These are phyloP conservation scores for Trichosurus vulpecula DNA, from an alignment of 2,797 vertebrate species.

Conservation along the genomic window DNA sequence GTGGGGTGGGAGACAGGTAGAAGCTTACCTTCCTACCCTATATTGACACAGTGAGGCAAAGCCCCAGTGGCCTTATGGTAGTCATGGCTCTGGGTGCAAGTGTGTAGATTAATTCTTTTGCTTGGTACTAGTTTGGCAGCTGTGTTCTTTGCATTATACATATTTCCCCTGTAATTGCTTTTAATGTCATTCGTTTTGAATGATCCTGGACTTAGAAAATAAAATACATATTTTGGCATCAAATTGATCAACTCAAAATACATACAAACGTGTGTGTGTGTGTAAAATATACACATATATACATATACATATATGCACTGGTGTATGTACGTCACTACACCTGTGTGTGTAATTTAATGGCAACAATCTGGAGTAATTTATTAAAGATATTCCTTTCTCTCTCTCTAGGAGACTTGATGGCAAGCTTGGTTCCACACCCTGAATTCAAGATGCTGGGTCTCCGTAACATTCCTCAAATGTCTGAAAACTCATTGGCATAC, in stretches of 20 bases:
- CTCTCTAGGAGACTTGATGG: constrained; percentile 91
- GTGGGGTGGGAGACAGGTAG: not conserved
- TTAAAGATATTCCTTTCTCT: constrained; percentile 42
- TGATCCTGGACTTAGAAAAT: constrained; percentile 14
- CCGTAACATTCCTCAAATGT: constrained; percentile 93
- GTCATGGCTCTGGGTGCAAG: not conserved
- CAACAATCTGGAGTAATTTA: constrained; percentile 27
- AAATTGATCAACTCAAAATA: constrained; percentile 27
- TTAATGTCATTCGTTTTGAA: constrained; percentile 49
- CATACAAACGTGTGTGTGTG: not conserved
- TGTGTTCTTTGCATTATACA: constrained; percentile 6
- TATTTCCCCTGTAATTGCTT: constrained; percentile 43
- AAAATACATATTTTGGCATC: constrained; percentile 35
- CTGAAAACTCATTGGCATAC: constrained; percentile 90
- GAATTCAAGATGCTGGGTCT: constrained; percentile 95
- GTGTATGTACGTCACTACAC: not conserved
- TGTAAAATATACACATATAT: not conserved
- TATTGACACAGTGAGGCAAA: not conserved
- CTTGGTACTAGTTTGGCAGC: constrained; percentile 21
- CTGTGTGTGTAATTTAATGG: not conserved
- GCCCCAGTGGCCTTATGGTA: not conserved
- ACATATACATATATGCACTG: not conserved
- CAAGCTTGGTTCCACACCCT: constrained; percentile 91
- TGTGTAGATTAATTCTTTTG: constrained; percentile 23
- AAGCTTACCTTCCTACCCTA: not conserved